Percentiles rank a stretch among this genome's conserved stretches.
These are phyloP conservation scores for Zalophus californianus DNA, from an alignment of 2,797 vertebrate genomes.

Conservation along the genomic window DNA sequence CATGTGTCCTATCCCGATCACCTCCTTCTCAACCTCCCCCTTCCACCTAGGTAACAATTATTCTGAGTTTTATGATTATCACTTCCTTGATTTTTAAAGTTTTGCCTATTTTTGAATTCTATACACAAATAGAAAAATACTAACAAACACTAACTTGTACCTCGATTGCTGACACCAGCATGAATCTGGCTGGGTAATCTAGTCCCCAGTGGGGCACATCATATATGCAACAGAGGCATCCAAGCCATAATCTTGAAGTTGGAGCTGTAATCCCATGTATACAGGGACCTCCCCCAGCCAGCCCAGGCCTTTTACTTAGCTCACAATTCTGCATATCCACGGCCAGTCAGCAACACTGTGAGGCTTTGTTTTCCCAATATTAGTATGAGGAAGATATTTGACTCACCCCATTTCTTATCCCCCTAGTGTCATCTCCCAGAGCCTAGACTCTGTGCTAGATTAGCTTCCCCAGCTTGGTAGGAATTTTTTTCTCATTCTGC, in stretches of 20 bases:
- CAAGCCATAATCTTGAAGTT: background rate
- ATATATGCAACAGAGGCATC: background rate
- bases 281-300: background rate
- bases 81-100: background rate
- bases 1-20: background rate
- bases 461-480: background rate
- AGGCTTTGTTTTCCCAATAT: background rate
- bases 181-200: background rate
- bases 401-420: background rate
- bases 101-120: background rate
- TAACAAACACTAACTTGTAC: background rate
- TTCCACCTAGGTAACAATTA: background rate
- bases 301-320: background rate
- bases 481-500: background rate
- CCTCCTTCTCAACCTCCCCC: background rate
- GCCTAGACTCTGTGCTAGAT: background rate
- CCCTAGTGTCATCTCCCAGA: background rate
- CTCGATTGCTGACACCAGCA: background rate
- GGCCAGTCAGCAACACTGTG: background rate
- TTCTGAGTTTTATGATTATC: background rate
- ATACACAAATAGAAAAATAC: background rate
- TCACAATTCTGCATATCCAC: background rate
- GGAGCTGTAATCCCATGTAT: background rate
- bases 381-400: background rate
- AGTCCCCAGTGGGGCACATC: background rate